phyloP scores from a whole-genome alignment of 2,113 vertebrate species.

The Callipepla squamata region DNA sequence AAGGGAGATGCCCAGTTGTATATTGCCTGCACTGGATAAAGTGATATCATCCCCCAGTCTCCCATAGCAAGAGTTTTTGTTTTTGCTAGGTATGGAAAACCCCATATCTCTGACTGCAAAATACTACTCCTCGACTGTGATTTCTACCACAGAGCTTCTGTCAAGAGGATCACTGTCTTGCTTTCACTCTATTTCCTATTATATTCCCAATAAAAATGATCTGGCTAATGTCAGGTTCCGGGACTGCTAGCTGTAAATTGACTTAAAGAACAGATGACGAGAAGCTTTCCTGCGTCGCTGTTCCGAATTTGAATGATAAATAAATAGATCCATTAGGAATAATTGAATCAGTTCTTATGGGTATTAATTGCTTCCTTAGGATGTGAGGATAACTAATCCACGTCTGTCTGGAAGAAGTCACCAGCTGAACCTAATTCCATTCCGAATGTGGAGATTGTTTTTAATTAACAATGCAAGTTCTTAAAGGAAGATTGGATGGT shows the following conservation, averaged over 20 bases:
- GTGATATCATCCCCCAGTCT: too few relatives aligned
- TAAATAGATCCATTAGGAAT: slow-evolving; percentile 29
- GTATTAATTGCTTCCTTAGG: not conserved
- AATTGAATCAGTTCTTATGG: not conserved
- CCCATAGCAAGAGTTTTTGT: not conserved
- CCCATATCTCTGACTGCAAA: not conserved
- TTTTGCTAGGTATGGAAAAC: not conserved
- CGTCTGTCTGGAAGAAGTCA: not conserved
- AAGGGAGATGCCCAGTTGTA: too few relatives aligned
- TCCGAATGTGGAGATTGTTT: not conserved
- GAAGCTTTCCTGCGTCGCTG: not conserved
- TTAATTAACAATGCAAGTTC: not conserved
- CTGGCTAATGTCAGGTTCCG: not conserved
- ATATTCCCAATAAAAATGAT: not conserved
- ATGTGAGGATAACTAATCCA: not conserved
- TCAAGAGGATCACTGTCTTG: not conserved
- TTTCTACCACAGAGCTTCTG: not conserved
- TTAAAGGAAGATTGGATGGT: not conserved
- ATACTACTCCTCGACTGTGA: not conserved
- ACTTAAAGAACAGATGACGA: not conserved
- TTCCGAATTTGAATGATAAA: not conserved
- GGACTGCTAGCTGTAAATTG: not conserved
- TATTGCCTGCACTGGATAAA: too few relatives aligned
- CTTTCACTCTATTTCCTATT: not conserved
- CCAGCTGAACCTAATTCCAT: not conserved